Evolutionary conservation across 2,888 invertebrate genomes (phyloP).

Genomic region (Drosophila mulleri): DNA sequence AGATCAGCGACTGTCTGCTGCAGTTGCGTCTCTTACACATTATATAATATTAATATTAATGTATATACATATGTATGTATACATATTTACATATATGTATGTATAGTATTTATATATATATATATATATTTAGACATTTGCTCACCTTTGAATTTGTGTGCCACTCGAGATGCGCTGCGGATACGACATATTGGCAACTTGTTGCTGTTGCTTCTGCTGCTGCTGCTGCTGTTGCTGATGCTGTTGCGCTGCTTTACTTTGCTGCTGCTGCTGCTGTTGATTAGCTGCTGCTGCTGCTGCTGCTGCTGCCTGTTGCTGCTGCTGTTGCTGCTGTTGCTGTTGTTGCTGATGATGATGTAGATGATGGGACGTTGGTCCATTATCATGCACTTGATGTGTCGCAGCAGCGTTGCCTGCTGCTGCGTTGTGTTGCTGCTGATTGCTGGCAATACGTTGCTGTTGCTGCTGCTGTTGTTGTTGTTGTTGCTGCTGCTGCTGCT

Average conservation of each 20-base stretch:
- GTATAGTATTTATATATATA: not conserved
- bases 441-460: slow-evolving; percentile 68
- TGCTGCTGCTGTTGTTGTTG: slow-evolving; percentile 44
- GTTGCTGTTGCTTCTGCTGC: slow-evolving; percentile 67
- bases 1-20: too few relatives aligned
- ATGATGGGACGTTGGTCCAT: slow-evolving; percentile 78
- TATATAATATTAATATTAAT: not conserved
- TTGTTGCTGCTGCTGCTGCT: slow-evolving; percentile 46
- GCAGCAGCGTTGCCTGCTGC: slow-evolving; percentile 62
- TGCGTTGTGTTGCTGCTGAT: slow-evolving; percentile 62
- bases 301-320: slow-evolving; percentile 55
- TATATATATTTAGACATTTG: not conserved
- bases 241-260: slow-evolving; percentile 55
- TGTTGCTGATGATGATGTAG: slow-evolving; percentile 66
- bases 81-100: too few relatives aligned
- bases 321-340: slow-evolving; percentile 61
- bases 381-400: slow-evolving; percentile 74
- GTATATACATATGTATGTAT: not conserved
- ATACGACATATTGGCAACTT: slow-evolving; percentile 84
- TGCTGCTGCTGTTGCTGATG: slow-evolving; percentile 61
- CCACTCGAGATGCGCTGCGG: slow-evolving; percentile 84
- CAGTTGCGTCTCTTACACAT: not conserved
- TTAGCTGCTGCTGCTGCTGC: slow-evolving; percentile 67
- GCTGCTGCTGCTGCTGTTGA: slow-evolving; percentile 69
- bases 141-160: slow-evolving; percentile 85